phyloP scores from a whole-genome alignment of 2,113 vertebrate species.

The Taxidea taxus region DNA sequence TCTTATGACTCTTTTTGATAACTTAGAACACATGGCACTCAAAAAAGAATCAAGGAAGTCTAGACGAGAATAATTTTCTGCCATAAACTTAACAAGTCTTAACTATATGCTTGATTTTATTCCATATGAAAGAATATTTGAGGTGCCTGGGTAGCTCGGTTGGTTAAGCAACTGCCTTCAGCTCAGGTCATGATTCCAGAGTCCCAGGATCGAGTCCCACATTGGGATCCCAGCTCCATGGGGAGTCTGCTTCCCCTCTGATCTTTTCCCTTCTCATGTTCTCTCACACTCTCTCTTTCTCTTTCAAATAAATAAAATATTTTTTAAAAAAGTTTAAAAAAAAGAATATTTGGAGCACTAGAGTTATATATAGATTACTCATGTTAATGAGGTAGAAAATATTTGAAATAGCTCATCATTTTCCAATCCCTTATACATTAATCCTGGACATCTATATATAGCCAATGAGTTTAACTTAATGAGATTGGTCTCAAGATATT shows the following conservation, averaged over 20 bases:
- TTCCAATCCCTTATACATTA: background rate
- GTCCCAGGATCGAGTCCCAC: no score
- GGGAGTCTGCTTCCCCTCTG: no score
- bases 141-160: background rate
- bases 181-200: no score
- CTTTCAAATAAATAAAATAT: no score
- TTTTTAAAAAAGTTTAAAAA: no score
- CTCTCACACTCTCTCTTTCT: no score
- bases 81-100: background rate
- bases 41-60: background rate
- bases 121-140: background rate
- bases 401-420: background rate
- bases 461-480: constrained; percentile 7
- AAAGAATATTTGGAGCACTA: background rate
- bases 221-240: no score
- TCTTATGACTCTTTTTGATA: background rate
- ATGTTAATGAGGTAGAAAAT: background rate
- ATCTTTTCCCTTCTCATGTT: no score
- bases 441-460: background rate
- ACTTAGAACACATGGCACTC: background rate
- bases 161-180: no score
- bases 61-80: background rate
- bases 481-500: background rate
- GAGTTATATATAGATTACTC: background rate
- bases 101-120: background rate